Percentiles rank a stretch among this genome's conserved stretches.
phyloP scores from a whole-genome alignment of 2,888 invertebrate species.

The Actias luna region DNA sequence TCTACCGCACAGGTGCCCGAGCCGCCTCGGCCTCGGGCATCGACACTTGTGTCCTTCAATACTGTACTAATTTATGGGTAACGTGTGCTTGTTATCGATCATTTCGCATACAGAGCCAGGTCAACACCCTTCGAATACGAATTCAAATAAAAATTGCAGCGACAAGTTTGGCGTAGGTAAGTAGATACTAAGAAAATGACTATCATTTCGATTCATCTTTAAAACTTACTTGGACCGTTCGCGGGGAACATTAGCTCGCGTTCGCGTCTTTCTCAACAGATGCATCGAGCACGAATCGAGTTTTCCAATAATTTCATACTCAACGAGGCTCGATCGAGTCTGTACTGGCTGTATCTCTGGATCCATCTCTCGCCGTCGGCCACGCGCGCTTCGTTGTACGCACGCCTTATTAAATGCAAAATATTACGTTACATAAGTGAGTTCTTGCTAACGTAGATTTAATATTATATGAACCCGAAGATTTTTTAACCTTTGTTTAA shows the following conservation, averaged over 20 bases:
- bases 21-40: slow-evolving; percentile 65
- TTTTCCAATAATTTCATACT: slow-evolving; percentile 79
- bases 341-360: slow-evolving; percentile 64
- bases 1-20: slow-evolving; percentile 65
- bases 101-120: slow-evolving; percentile 33
- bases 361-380: slow-evolving; percentile 72
- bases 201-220: slow-evolving; percentile 63
- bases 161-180: slow-evolving; percentile 17
- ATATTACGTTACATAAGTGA: slow-evolving; percentile 70
- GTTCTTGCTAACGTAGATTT: slow-evolving; percentile 75
- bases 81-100: slow-evolving; percentile 40
- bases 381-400: slow-evolving; percentile 55
- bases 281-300: slow-evolving; percentile 76
- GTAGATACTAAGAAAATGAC: background rate
- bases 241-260: slow-evolving; percentile 59
- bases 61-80: slow-evolving; percentile 53
- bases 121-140: slow-evolving; percentile 10
- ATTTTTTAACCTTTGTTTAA: too few species aligned
- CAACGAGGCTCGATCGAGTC: slow-evolving; percentile 61
- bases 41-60: slow-evolving; percentile 58
- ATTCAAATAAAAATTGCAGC: slow-evolving; percentile 16
- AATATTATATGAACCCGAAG: slow-evolving; percentile 52
- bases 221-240: slow-evolving; percentile 68
- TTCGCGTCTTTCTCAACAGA: slow-evolving; percentile 55
- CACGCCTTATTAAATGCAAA: slow-evolving; percentile 76